phyloP scores from a whole-genome alignment of 1,140 invertebrate genomes.

The Drosophila lacertosa region DNA sequence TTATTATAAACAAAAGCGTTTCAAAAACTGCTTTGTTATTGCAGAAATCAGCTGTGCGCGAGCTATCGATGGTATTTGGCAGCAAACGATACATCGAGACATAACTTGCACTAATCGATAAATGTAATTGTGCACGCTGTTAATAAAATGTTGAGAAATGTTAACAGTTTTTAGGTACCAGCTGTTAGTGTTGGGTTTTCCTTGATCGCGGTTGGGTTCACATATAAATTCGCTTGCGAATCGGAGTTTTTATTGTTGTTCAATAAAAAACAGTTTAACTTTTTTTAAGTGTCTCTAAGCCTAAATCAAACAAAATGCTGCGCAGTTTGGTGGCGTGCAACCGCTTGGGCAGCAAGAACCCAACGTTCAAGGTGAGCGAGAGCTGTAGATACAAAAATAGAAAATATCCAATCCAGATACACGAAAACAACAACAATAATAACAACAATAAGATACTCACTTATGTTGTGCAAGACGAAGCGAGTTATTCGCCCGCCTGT shows the following conservation, averaged over 20 bases:
- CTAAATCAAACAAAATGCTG: constrained; percentile 37
- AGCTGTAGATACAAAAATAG: neutral
- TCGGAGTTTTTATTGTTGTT: constrained; percentile 1
- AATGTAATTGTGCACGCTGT: neutral
- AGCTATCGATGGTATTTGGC: neutral
- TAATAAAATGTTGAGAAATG: neutral
- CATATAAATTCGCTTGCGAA: neutral
- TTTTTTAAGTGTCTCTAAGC: constrained; percentile 9
- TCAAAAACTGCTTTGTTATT: constrained; percentile 49
- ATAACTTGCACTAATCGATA: neutral
- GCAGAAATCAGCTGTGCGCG: constrained; percentile 43
- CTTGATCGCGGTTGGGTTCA: constrained; percentile 15
- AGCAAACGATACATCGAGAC: constrained; percentile 1
- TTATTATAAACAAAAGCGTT: constrained; percentile 53
- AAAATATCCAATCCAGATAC: neutral
- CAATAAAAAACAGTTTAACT: neutral
- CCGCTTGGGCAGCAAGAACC: constrained; percentile 5
- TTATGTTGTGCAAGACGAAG: neutral
- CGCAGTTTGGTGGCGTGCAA: constrained; percentile 26
- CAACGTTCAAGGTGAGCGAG: constrained; percentile 46
- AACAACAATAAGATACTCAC: neutral
- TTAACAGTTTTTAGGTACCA: neutral
- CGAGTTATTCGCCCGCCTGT: neutral
- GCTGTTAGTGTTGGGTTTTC: constrained; percentile 6
- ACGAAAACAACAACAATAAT: neutral